phyloP scores from a whole-genome alignment of 2,888 invertebrate genomes.

The Mythimna ferrago region DNA sequence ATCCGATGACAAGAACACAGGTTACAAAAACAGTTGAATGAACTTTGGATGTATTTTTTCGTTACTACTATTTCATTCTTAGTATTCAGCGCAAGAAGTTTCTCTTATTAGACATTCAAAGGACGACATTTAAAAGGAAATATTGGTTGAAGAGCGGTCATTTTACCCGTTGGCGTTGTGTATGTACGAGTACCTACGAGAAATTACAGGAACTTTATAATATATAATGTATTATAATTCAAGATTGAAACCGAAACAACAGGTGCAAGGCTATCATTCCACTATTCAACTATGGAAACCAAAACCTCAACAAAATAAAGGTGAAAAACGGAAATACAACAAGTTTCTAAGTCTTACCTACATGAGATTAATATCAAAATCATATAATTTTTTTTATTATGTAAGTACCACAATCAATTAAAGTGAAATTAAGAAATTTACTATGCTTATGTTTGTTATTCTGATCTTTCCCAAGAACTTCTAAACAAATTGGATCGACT shows the following conservation, averaged over 20 bases:
- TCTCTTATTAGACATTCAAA: conserved; percentile 88
- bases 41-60: conserved; percentile 81
- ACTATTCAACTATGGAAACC: not conserved
- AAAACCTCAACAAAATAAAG: not conserved
- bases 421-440: conserved; percentile 9
- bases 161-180: conserved; percentile 51
- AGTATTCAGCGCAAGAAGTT: conserved; percentile 85
- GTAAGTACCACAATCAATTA: not conserved
- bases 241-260: not conserved
- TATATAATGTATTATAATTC: not conserved
- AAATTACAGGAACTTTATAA: conserved; percentile 13
- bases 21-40: conserved; percentile 81
- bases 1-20: conserved; percentile 19
- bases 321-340: not conserved
- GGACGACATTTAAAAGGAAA: conserved; percentile 88
- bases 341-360: not conserved
- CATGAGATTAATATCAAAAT: conserved; percentile 3
- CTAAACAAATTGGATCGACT: too few relatives aligned
- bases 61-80: conserved; percentile 76
- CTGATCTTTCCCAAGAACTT: too few relatives aligned
- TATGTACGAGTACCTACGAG: not conserved
- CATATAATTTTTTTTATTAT: not conserved
- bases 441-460: too few relatives aligned
- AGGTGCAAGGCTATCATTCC: not conserved
- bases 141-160: conserved; percentile 76